A percentile compares a stretch with the other conserved stretches of the same genome.
These are phyloP conservation scores for Syrrhaptes paradoxus DNA, from an alignment of 2,113 vertebrate genomes.

Conservation along the genomic window DNA sequence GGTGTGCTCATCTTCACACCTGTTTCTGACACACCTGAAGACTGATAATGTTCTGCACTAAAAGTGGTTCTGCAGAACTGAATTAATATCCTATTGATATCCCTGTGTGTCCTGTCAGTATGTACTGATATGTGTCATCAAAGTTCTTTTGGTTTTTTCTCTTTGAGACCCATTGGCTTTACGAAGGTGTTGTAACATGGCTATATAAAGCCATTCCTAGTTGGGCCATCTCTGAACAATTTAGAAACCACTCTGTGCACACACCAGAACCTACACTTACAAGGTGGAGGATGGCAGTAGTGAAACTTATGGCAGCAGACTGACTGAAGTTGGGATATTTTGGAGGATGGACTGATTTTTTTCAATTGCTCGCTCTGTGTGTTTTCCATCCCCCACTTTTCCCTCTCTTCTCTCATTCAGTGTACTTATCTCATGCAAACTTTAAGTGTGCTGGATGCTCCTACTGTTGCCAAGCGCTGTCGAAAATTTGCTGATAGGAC, in stretches of 20 bases:
- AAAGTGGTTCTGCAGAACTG: not conserved
- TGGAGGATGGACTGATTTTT: not conserved
- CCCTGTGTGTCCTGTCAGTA: not conserved
- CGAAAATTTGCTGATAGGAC: not conserved
- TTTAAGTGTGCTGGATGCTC: not conserved
- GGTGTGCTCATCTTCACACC: not conserved
- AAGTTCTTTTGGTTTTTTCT: not conserved
- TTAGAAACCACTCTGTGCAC: not conserved
- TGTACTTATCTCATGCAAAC: not conserved
- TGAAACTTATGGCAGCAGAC: not conserved
- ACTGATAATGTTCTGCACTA: not conserved
- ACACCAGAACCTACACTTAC: not conserved
- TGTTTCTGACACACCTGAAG: not conserved
- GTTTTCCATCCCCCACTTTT: not conserved
- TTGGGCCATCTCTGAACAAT: not conserved
- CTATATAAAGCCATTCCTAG: not conserved
- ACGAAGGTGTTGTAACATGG: not conserved
- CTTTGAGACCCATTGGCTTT: not conserved
- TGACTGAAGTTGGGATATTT: not conserved
- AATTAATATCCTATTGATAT: not conserved
- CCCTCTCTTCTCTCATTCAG: not conserved
- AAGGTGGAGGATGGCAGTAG: not conserved
- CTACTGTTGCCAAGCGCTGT: not conserved
- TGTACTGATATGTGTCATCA: not conserved
- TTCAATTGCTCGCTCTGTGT: not conserved